Evolutionary conservation across 2,888 invertebrate genomes (phyloP), one percentile per base, ranked within the genome.

Genomic region (Litoditis marina): DNA sequence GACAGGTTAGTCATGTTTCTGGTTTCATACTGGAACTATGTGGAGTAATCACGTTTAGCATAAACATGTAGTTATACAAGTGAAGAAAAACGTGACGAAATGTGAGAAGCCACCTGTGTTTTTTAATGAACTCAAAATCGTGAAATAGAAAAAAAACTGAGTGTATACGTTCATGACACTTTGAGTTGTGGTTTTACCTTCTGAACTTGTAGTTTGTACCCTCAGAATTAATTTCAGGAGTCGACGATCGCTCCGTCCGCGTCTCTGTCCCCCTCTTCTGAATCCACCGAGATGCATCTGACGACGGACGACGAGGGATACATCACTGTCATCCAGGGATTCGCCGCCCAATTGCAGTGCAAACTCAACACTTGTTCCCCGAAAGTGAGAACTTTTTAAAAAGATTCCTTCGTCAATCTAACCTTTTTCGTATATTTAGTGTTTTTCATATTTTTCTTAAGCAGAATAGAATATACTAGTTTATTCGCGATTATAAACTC

Each of bases 301-400:
- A 72, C 69, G 2, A 72, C 72, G 0, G 69, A 72, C 28, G 69
- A 72, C 44, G 66, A 67, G 42, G 76, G 77, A 28, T 79, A 71
- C 56, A 60, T 80, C 25, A 77, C 78, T 5, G 70, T 80, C 13
- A 76, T 81, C 51, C 73, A 77, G 58, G 81, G 81, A 25, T 81
- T 81, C 57, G 76, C 80, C 8, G 77, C 78, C 13, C 75, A 78
- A 58, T 54, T 80, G 27, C 78, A 80, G 52, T 80, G 80, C 60
- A 68, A 77, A 22, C 60, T 80, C 31, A 75, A 77, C 62, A 71
- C 73, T 7, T 80, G 80, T 57, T 70, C 73, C 11, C 58, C 61
- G 2, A 62, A 71, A 13, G 73, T 73, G 11, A 49, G n/a, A n/a
- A 31, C 16, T 27, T 30, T 36, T 6, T n/a, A n/a, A n/a, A n/a